Conservation (phyloP, 2,113 vertebrate species). For the Motacilla tschutschensis region DNA sequence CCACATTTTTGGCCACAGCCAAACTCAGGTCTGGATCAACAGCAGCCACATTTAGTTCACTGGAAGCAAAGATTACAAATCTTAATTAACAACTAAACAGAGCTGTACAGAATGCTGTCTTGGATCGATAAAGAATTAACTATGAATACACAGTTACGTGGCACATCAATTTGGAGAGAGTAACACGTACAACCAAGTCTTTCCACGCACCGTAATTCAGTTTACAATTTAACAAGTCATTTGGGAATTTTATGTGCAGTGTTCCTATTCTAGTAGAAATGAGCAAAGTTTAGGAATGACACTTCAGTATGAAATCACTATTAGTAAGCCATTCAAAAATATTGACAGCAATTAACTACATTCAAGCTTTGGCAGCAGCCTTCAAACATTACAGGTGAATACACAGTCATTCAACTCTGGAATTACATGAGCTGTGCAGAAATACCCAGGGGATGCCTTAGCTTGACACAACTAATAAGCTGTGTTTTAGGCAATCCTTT, state of each 20-base stretch:
- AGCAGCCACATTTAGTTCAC: slow-evolving; percentile 93
- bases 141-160: slow-evolving; percentile 6
- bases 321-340: slow-evolving; percentile 67
- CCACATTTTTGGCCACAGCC: slow-evolving; percentile 92
- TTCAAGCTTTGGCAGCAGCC: slow-evolving; percentile 62
- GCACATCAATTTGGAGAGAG: slow-evolving; percentile 19
- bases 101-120: background rate
- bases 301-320: slow-evolving; percentile 56
- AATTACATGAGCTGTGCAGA: slow-evolving; percentile 66
- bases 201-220: slow-evolving; percentile 25
- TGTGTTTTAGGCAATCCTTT: slow-evolving; percentile 57
- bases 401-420: slow-evolving; percentile 53
- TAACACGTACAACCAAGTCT: slow-evolving; percentile 19
- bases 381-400: slow-evolving; percentile 62
- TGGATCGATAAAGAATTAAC: background rate
- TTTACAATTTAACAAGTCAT: slow-evolving; percentile 52
- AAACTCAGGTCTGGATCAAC: slow-evolving; percentile 87
- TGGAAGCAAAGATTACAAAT: slow-evolving; percentile 64
- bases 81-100: background rate
- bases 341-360: slow-evolving; percentile 64
- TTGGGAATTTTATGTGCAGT: slow-evolving; percentile 41
- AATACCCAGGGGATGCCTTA: slow-evolving; percentile 63
- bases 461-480: slow-evolving; percentile 65
- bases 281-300: slow-evolving; percentile 58
- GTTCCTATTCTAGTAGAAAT: slow-evolving; percentile 50